Conservation (phyloP, 2,888 invertebrate species). For the Autographa pulchrina region DNA sequence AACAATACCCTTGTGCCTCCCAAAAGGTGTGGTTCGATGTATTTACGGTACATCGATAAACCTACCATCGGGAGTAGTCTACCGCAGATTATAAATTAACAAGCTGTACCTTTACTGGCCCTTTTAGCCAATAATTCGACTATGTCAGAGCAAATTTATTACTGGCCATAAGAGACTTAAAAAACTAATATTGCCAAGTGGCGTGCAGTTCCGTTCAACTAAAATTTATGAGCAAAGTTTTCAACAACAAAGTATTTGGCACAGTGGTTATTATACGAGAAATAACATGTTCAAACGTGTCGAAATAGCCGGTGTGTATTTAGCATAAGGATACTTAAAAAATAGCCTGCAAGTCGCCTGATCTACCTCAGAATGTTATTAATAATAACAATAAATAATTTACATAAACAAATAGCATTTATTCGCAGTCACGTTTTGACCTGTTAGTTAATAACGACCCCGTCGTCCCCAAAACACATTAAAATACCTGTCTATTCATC, state of each 20-base stretch:
- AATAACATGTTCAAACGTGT: too few species aligned
- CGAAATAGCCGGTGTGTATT: too few species aligned
- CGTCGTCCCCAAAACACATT: conserved; percentile 2
- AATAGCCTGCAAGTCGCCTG: too few species aligned
- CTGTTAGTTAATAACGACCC: not conserved
- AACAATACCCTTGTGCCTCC: not conserved
- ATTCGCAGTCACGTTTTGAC: not conserved
- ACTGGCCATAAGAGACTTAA: not conserved
- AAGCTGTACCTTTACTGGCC: not conserved
- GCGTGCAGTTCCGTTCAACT: not conserved
- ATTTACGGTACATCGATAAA: not conserved
- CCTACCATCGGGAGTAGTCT: not conserved
- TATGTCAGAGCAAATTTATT: not conserved
- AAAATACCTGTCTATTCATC: conserved; percentile 4
- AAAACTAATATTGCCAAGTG: not conserved
- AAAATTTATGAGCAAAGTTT: not conserved
- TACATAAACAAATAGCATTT: not conserved
- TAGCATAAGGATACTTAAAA: too few species aligned
- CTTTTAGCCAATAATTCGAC: not conserved
- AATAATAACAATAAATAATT: not conserved
- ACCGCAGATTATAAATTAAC: not conserved
- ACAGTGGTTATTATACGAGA: not conserved
- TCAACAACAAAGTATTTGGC: not conserved
- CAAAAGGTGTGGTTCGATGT: conserved; percentile 2
- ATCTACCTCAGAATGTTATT: not conserved